phyloP scores from a whole-genome alignment of 2,888 invertebrate genomes.

The Rotaria socialis region DNA sequence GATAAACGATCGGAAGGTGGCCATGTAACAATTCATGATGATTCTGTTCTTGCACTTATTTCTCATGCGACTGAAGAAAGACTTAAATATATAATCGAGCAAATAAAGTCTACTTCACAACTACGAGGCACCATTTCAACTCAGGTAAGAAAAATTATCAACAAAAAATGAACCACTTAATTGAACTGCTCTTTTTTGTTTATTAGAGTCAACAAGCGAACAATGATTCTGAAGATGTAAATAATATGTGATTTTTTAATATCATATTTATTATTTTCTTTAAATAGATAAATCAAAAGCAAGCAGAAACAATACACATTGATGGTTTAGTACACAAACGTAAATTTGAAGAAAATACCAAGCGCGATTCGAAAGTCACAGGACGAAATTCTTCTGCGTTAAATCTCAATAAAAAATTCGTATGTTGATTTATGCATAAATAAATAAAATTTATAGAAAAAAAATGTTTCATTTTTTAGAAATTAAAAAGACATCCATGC shows the following conservation, averaged over 20 bases:
- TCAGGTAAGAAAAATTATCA: too few relatives aligned
- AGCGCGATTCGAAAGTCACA: too few relatives aligned
- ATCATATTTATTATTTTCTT: slow-evolving; percentile 40
- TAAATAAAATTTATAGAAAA: too few relatives aligned
- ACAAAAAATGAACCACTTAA: too few relatives aligned
- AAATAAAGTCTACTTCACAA: slow-evolving; percentile 11
- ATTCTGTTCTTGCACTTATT: slow-evolving; percentile 38
- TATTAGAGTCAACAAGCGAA: too few relatives aligned
- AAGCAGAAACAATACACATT: slow-evolving; percentile 84
- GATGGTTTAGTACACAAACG: slow-evolving; percentile 93
- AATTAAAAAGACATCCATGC: slow-evolving; percentile 80
- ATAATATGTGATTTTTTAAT: too few relatives aligned
- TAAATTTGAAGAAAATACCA: slow-evolving; percentile 28
- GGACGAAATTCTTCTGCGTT: too few relatives aligned
- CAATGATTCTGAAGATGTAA: too few relatives aligned
- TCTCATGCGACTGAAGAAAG: slow-evolving; percentile 46
- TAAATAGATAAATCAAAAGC: slow-evolving; percentile 81
- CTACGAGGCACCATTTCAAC: slow-evolving; percentile 32
- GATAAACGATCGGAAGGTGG: background rate
- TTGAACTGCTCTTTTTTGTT: too few relatives aligned
- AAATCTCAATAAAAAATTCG: background rate
- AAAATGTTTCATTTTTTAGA: slow-evolving; percentile 48
- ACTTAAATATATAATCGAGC: slow-evolving; percentile 39
- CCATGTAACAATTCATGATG: background rate
- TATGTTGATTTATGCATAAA: background rate